A percentile compares a stretch with the other conserved stretches of the same genome.
Evolutionary conservation across 2,888 invertebrate species (phyloP).

Genomic region (Ornithoptera alexandrae): DNA sequence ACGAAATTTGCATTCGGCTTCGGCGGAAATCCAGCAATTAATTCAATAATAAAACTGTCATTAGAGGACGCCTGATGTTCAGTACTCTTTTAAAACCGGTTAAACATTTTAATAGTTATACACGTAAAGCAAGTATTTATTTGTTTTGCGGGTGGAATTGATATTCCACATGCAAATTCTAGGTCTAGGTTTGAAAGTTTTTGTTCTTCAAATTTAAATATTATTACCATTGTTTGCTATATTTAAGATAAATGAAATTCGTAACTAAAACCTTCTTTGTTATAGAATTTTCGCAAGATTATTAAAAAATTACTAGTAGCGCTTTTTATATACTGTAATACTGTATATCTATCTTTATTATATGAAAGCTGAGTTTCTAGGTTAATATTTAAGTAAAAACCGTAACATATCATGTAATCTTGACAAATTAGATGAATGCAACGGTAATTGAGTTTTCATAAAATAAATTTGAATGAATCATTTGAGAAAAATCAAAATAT

Average conservation of each 20-base stretch:
- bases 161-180: not conserved
- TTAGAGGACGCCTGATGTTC: constrained; percentile 6
- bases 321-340: not conserved
- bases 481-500: not conserved
- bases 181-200: not conserved
- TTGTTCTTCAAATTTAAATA: not conserved
- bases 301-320: not conserved
- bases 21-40: constrained; percentile 59
- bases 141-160: not conserved
- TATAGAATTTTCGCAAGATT: not conserved
- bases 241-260: not conserved
- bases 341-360: not conserved
- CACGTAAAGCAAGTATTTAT: not conserved
- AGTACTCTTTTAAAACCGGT: not conserved
- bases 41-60: constrained; percentile 57
- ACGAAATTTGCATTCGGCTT: constrained; percentile 72
- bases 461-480: no score
- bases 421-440: not conserved
- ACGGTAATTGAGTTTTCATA: no score
- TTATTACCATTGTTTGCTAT: not conserved
- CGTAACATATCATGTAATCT: not conserved
- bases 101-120: no score
- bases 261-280: not conserved
- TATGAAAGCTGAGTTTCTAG: not conserved
- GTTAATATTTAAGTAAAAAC: not conserved